These are phyloP conservation scores for Botia almorhae DNA, from an alignment of 2,797 vertebrate species.

Conservation along the genomic window DNA sequence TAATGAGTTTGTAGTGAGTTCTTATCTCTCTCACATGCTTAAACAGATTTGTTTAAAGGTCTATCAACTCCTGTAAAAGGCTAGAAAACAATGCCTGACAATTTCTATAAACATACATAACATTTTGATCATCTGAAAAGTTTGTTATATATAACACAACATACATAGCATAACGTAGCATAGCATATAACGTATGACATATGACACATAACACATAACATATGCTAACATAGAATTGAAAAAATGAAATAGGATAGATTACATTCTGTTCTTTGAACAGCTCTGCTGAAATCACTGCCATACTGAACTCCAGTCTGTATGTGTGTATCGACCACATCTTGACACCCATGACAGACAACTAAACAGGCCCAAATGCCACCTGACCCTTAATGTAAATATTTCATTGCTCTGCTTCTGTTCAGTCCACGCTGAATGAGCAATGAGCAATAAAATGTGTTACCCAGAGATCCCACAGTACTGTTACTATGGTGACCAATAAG, in stretches of 20 bases:
- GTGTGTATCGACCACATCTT: too few species aligned
- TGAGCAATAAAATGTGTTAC: slow-evolving; percentile 43
- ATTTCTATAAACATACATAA: background rate
- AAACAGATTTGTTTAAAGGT: background rate
- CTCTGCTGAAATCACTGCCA: background rate
- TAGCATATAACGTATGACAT: too few species aligned
- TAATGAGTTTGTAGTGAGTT: too few species aligned
- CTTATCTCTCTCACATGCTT: background rate
- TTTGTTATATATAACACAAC: too few species aligned
- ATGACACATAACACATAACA: too few species aligned
- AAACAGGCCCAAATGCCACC: slow-evolving; percentile 21
- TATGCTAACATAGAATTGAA: too few species aligned
- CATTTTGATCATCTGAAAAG: too few species aligned
- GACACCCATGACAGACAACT: background rate
- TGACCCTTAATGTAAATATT: slow-evolving; percentile 40
- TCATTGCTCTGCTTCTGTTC: slow-evolving; percentile 25
- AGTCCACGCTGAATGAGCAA: slow-evolving; percentile 32
- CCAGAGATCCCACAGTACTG: slow-evolving; percentile 28
- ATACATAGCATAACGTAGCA: too few species aligned
- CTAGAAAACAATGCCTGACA: background rate
- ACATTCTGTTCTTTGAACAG: background rate
- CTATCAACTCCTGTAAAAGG: background rate
- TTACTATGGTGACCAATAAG: slow-evolving; percentile 35
- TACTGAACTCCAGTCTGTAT: background rate
- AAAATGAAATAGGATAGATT: too few species aligned